Evolutionary conservation across 2,113 vertebrate genomes (phyloP).

Genomic region (Ceyx melanurus): DNA sequence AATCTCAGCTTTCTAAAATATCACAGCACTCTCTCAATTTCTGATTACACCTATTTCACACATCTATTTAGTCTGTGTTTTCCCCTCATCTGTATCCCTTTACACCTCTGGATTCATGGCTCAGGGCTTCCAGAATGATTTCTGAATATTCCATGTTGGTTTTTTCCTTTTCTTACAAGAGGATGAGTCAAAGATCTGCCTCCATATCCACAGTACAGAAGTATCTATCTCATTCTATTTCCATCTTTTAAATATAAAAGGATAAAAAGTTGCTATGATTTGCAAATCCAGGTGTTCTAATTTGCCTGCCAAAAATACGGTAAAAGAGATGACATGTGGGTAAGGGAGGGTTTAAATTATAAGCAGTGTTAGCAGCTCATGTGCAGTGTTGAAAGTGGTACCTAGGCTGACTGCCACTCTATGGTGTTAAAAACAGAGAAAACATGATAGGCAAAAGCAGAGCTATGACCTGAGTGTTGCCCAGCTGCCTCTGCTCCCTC

Average conservation of each 20-base stretch:
- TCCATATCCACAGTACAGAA: background rate
- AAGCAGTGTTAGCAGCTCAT: background rate
- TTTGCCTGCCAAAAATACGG: constrained; percentile 40
- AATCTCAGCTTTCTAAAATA: background rate
- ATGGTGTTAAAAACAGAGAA: background rate
- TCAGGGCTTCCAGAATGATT: background rate
- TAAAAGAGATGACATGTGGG: background rate
- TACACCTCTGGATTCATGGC: background rate
- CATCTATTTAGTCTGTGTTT: background rate
- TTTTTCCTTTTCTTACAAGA: background rate
- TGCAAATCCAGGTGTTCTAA: constrained; percentile 29
- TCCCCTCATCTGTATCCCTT: background rate
- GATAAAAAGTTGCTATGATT: constrained; percentile 24
- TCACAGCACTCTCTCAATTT: background rate
- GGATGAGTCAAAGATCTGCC: constrained; percentile 21
- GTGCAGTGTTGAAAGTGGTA: background rate
- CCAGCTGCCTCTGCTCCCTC: background rate
- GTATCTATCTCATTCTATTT: background rate
- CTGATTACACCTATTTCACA: background rate
- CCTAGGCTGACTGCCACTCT: background rate
- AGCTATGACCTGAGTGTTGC: background rate
- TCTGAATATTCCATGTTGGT: background rate
- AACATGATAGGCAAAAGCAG: background rate
- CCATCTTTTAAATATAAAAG: constrained; percentile 13
- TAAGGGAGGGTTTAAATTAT: background rate